Base-by-base conservation (phyloP, 1,140 invertebrate species). In the Aphidius ervi region DNA sequence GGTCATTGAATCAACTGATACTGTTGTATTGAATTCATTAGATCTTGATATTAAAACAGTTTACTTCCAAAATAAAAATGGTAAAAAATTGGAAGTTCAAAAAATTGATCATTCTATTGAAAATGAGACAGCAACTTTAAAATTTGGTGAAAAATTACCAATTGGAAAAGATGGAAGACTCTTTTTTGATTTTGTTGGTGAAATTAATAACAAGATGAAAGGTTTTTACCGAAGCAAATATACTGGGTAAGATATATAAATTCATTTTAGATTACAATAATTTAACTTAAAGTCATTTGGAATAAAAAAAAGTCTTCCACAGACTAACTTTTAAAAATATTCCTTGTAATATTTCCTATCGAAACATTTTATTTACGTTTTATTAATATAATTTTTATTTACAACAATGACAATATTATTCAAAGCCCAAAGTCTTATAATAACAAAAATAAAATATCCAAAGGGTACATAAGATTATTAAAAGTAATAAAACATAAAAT, bases 181-280 rank as follows among this genome's bases (percentile, higher is more conserved):
- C 20, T 76, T 77, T 47, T 82, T 96, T 65, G 78, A 85, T 52
- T 97, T 95, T 74, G 86, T 83, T 3, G 94, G 94, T 4, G 86
- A 88, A 70, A 83, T 97, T 16, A 95, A 95, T 77, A 92, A 97
- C 74, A 95, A 94, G 76, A 93, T 98, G 90, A 94, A 93, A 75
- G 95, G 95, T 31, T 88, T 97, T 63, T 97, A 97, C 75, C 84
- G 93, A 42, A 95, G 91, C 79, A 95, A 95, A 81, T 96, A 95
- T 79, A 82, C 74, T 20, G 79, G 74, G 84, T 85, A 73, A 72
- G 67, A 45, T 62, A 56, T 31, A 31, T 16, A 16, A 16, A 16
- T 16, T 16, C 16, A 16, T 16, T 16, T 16, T 16, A 16, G 16
- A 16, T 16, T 16, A 16, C 1, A 16, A 16, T 16, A 16, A 16